Evolutionary conservation across 2,888 invertebrate species (phyloP), one percentile per base, ranked within the genome.

Genomic region (Hoplodrina blanda): DNA sequence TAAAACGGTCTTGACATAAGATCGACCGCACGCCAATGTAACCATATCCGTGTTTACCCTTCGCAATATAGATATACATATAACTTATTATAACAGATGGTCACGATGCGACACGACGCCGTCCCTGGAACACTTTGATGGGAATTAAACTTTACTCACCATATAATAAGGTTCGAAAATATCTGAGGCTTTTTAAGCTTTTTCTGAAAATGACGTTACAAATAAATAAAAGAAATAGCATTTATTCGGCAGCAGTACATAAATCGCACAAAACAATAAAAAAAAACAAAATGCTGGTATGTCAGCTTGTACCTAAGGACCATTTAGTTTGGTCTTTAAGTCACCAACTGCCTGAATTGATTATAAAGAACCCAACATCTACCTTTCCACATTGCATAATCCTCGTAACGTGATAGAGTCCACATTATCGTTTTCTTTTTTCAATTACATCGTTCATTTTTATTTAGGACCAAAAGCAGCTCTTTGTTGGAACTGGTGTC

Each of bases 71-170:
- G 37, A 8, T 37, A 37, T 37, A 37, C 11, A 10, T 13, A 63
- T 77, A 65, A 77, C 17, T 46, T 82, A 79, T 76, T 44, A 49
- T 62, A 69, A 77, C 82, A 75, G 82, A 80, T 82, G 77, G 74
- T 55, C 41, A 49, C 67, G 61, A 63, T 50, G 17, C 50, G 13
- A 37, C 37, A 37, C 37, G 37, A 46, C 46, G 46, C 41, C 3
- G 4, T 61, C 52, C 73, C 37, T 73, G 44, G 19, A 44, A 30
- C 20, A 41, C 41, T 61, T 17, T 49, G 33, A 59, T 46, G 10
- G 15, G 11, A 59, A 52, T 25, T 8, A 63, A 56, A 72, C 50
- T 20, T 61, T 55, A 73, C 54, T 60, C 33, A 54, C 8, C 17
- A 11, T 4, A 15, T 1, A 15, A 46, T 59, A 65, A 17, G 55